These are phyloP conservation scores for Syritta pipiens DNA, from an alignment of 2,888 invertebrate genomes.

Conservation along the genomic window DNA sequence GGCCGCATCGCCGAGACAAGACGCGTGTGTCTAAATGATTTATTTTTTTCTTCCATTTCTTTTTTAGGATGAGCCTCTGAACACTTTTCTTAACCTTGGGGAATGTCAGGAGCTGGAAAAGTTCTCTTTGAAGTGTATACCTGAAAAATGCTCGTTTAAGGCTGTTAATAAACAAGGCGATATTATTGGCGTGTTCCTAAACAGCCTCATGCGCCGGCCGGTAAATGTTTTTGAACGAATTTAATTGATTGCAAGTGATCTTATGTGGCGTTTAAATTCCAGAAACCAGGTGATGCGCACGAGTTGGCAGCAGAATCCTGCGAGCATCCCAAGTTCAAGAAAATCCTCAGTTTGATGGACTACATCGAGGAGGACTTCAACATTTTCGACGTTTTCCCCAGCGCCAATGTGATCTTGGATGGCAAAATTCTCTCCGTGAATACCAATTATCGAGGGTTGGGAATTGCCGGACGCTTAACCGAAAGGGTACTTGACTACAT, in stretches of 20 bases:
- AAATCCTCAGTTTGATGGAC: slow-evolving; percentile 80
- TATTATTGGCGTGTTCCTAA: slow-evolving; percentile 81
- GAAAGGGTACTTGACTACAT: slow-evolving; percentile 76
- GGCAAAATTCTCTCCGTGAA: slow-evolving; percentile 79
- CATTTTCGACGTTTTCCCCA: slow-evolving; percentile 79
- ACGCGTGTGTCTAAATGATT: slow-evolving; percentile 5
- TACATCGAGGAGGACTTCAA: slow-evolving; percentile 80
- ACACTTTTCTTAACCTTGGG: slow-evolving; percentile 77
- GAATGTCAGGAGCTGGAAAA: slow-evolving; percentile 81
- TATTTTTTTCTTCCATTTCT: slow-evolving; percentile 31
- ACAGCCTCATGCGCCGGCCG: slow-evolving; percentile 78
- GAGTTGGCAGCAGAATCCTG: slow-evolving; percentile 75
- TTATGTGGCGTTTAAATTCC: too few relatives aligned
- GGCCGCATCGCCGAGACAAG: background rate
- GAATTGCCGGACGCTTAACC: slow-evolving; percentile 78
- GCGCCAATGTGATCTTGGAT: slow-evolving; percentile 76
- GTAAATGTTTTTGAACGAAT: slow-evolving; percentile 71
- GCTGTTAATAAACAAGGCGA: slow-evolving; percentile 80
- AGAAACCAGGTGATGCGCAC: slow-evolving; percentile 65
- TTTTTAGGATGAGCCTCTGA: slow-evolving; percentile 78
- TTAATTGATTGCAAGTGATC: too few relatives aligned
- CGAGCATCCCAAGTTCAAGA: slow-evolving; percentile 80
- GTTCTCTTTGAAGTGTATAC: slow-evolving; percentile 80
- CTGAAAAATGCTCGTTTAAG: slow-evolving; percentile 81
- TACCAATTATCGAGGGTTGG: slow-evolving; percentile 77